phyloP scores from a whole-genome alignment of 2,797 vertebrate genomes.

The Spheniscus humboldti region DNA sequence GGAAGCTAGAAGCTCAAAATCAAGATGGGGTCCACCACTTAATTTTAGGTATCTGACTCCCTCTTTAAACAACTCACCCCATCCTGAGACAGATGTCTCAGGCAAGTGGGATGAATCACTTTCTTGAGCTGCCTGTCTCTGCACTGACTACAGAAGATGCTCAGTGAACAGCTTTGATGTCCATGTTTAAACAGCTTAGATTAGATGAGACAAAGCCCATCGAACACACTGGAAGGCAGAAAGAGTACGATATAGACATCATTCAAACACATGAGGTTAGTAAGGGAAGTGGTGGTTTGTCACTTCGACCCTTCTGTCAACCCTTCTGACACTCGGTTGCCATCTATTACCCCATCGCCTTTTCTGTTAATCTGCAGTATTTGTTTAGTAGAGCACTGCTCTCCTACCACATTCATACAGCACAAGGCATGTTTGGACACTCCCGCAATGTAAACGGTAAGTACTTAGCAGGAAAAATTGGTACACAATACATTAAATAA shows the following conservation, averaged over 20 bases:
- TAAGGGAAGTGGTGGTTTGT: neutral
- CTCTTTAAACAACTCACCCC: neutral
- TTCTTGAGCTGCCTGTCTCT: neutral
- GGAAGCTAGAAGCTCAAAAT: neutral
- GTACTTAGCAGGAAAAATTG: neutral
- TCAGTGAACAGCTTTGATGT: neutral
- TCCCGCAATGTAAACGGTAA: neutral
- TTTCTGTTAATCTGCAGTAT: neutral
- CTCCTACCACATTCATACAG: neutral
- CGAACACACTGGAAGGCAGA: neutral
- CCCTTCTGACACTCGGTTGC: neutral
- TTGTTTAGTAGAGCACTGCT: neutral
- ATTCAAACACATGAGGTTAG: neutral
- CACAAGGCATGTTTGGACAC: neutral
- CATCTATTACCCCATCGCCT: neutral
- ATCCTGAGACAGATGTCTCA: neutral
- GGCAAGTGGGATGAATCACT: neutral
- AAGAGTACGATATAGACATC: neutral
- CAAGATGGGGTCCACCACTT: neutral
- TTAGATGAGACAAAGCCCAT: neutral
- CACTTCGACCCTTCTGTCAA: neutral
- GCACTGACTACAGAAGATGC: neutral
- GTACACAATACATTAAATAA: neutral
- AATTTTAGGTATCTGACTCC: neutral
- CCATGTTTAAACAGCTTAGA: neutral